Conservation (phyloP, 2,888 invertebrate species). For the Tinea semifulvella region DNA sequence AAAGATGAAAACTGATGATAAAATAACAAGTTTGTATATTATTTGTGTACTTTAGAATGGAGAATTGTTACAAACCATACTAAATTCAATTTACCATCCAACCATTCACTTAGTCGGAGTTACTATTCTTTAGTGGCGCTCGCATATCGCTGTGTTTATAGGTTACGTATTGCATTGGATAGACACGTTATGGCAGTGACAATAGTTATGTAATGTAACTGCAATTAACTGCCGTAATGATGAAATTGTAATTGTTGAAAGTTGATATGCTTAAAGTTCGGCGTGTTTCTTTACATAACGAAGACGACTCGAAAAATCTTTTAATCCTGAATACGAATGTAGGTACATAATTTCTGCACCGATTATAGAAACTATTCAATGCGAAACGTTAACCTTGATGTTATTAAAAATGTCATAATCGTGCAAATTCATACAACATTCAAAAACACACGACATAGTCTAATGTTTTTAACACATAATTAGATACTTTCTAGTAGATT, state of each 20-base stretch:
- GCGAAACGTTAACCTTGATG: slow-evolving; percentile 55
- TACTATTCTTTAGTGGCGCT: background rate
- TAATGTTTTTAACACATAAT: slow-evolving; percentile 8
- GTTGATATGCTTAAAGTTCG: slow-evolving; percentile 11
- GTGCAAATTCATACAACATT: slow-evolving; percentile 29
- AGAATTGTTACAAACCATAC: slow-evolving; percentile 2
- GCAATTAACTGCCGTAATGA: slow-evolving; percentile 5
- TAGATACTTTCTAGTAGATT: slow-evolving; percentile 9
- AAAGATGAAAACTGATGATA: too few species aligned
- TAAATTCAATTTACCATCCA: slow-evolving; percentile 3
- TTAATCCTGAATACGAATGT: background rate
- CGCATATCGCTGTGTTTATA: slow-evolving; percentile 6
- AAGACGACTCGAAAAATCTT: slow-evolving; percentile 7
- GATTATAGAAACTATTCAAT: slow-evolving; percentile 38
- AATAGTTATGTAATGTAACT: background rate
- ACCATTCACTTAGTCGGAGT: slow-evolving; percentile 1
- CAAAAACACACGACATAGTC: slow-evolving; percentile 10
- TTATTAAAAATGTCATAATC: slow-evolving; percentile 59
- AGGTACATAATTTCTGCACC: background rate
- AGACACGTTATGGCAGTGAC: slow-evolving; percentile 8
- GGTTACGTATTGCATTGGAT: slow-evolving; percentile 5
- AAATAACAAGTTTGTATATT: too few species aligned
- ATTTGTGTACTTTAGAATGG: too few species aligned
- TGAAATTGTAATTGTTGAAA: slow-evolving; percentile 11
- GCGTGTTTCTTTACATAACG: slow-evolving; percentile 5